A percentile compares a stretch with the other conserved stretches of the same genome.
These are phyloP conservation scores for Copidosoma floridanum DNA, from an alignment of 1,140 invertebrate genomes.

Conservation along the genomic window DNA sequence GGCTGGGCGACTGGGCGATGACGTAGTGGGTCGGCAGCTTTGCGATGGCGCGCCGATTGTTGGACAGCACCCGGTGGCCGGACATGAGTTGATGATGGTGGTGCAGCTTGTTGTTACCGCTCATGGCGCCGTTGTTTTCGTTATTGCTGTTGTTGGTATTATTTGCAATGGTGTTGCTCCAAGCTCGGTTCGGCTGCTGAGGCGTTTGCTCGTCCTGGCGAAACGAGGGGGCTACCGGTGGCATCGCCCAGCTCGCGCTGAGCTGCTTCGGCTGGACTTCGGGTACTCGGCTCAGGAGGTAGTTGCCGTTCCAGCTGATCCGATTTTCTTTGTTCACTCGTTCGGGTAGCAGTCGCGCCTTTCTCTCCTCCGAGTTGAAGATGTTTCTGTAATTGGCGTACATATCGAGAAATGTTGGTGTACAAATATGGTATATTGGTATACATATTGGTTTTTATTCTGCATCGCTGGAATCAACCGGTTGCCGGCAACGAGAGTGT, in stretches of 20 bases:
- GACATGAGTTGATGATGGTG: constrained; percentile 53
- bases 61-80: constrained; percentile 44
- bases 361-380: constrained; percentile 34
- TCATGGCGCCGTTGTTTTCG: constrained; percentile 63
- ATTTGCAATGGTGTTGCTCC: not conserved
- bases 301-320: constrained; percentile 55
- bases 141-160: constrained; percentile 32
- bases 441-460: too few relatives aligned
- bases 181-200: constrained; percentile 2
- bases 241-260: constrained; percentile 36
- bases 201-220: constrained; percentile 50
- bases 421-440: too few relatives aligned
- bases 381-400: constrained; percentile 12
- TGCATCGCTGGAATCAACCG: too few relatives aligned
- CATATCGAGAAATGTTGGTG: too few relatives aligned
- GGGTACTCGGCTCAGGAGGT: constrained; percentile 29
- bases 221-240: constrained; percentile 33
- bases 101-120: constrained; percentile 57
- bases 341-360: constrained; percentile 42
- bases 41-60: constrained; percentile 17
- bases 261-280: constrained; percentile 26
- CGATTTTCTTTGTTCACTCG: constrained; percentile 56
- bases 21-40: constrained; percentile 6
- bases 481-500: too few relatives aligned
- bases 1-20: constrained; percentile 22